Percentiles rank a stretch among this genome's conserved stretches.
Evolutionary conservation across 2,797 vertebrate species (phyloP).

Genomic region (Sebastes flavidus): DNA sequence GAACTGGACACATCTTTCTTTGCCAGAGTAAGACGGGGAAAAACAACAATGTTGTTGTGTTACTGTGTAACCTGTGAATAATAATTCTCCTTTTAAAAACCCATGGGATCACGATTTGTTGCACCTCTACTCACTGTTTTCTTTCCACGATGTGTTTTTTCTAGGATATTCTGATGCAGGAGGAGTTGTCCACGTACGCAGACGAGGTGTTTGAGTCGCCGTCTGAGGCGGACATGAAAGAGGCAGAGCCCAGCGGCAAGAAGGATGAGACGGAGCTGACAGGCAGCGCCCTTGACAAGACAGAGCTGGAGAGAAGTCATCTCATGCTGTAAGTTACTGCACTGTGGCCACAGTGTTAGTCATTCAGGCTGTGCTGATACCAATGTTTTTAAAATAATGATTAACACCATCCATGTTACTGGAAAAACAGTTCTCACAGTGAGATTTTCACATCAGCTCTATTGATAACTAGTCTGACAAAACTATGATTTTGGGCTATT

Average conservation of each 20-base stretch:
- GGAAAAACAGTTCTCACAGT: neutral
- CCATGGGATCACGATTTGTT: neutral
- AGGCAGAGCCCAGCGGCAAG: slow-evolving; percentile 80
- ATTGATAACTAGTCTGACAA: neutral
- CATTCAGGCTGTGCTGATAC: neutral
- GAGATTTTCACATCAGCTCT: neutral
- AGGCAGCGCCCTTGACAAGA: slow-evolving; percentile 93
- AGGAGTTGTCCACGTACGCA: slow-evolving; percentile 93
- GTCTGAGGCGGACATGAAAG: slow-evolving; percentile 91
- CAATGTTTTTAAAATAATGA: neutral
- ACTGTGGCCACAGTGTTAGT: neutral
- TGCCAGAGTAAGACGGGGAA: slow-evolving; percentile 84
- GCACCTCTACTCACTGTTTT: neutral
- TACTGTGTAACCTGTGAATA: neutral
- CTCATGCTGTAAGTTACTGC: slow-evolving; percentile 91
- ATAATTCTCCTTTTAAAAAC: neutral
- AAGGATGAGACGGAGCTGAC: slow-evolving; percentile 89
- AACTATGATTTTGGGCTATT: neutral
- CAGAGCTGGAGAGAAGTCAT: slow-evolving; percentile 93
- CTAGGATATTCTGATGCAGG: slow-evolving; percentile 93
- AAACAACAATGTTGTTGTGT: neutral
- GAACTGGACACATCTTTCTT: slow-evolving; percentile 98
- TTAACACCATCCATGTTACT: neutral
- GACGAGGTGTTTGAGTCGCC: slow-evolving; percentile 97
- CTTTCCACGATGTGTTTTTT: neutral